phyloP scores from a whole-genome alignment of 2,888 invertebrate species.

The Germaria angustata region DNA sequence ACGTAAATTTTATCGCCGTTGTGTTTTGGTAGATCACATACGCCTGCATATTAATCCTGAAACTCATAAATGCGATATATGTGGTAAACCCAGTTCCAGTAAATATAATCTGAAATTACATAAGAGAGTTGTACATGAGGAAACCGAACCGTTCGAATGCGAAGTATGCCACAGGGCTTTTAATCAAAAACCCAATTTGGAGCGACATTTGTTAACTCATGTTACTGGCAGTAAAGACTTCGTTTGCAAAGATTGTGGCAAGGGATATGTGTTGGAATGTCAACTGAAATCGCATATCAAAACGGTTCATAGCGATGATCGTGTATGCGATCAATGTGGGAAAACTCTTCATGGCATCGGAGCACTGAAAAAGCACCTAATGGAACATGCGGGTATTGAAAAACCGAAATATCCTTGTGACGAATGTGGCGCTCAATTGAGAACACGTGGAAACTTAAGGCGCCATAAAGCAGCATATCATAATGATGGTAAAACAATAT shows the following conservation, averaged over 20 bases:
- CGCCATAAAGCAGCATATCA: conserved; percentile 69
- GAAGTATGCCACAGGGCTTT: conserved; percentile 67
- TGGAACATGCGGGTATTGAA: conserved; percentile 57
- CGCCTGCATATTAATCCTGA: conserved; percentile 69
- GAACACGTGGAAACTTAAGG: conserved; percentile 63
- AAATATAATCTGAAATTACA: conserved; percentile 65
- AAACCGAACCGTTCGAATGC: conserved; percentile 64
- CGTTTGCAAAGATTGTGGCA: conserved; percentile 70
- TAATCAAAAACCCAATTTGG: conserved; percentile 59
- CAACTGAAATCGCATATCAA: conserved; percentile 63
- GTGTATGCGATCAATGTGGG: conserved; percentile 67
- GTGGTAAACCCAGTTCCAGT: conserved; percentile 66
- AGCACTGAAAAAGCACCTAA: conserved; percentile 60
- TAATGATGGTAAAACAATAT: conserved; percentile 63
- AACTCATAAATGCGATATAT: conserved; percentile 68
- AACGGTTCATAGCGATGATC: conserved; percentile 60
- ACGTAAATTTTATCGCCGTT: conserved; percentile 67
- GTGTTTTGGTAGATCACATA: conserved; percentile 69
- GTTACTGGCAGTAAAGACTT: conserved; percentile 60
- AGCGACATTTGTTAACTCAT: conserved; percentile 67
- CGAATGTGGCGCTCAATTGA: conserved; percentile 67
- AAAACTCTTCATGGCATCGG: conserved; percentile 62
- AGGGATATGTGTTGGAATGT: conserved; percentile 60
- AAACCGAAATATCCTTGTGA: conserved; percentile 66
- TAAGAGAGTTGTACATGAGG: conserved; percentile 60